Evolutionary conservation across 2,888 invertebrate genomes (phyloP).

Genomic region (Yponomeuta evonymella): DNA sequence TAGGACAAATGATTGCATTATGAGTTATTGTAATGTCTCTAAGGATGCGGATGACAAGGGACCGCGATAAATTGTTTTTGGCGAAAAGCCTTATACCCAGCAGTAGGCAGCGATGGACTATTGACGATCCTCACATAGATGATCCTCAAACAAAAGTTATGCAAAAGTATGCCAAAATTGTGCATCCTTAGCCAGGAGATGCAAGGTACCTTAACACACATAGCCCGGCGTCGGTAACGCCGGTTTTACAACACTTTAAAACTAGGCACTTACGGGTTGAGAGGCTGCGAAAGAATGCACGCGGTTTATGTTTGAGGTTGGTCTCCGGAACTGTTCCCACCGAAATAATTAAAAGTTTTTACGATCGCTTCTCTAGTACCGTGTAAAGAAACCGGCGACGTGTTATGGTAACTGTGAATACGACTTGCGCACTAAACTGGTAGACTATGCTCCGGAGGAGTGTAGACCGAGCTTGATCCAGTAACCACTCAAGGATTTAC

Average conservation of each 20-base stretch:
- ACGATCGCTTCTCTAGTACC: conserved; percentile 50
- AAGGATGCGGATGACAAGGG: no score
- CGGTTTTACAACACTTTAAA: conserved; percentile 68
- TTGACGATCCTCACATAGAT: no score
- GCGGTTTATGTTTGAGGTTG: conserved; percentile 58
- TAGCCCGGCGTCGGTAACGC: conserved; percentile 5
- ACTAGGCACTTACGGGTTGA: conserved; percentile 58
- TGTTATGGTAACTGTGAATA: conserved; percentile 29
- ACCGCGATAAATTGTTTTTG: no score
- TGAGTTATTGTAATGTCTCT: no score
- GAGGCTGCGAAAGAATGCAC: conserved; percentile 49
- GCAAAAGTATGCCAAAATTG: background rate
- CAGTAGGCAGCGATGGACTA: no score
- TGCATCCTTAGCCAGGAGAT: background rate
- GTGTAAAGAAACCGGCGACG: conserved; percentile 41
- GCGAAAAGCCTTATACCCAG: no score
- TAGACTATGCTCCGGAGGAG: no score
- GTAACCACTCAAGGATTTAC: no score
- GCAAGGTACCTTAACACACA: background rate
- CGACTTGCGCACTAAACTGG: conserved; percentile 31
- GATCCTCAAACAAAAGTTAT: background rate
- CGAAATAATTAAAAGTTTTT: conserved; percentile 73
- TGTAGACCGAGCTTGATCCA: no score
- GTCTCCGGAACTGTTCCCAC: conserved; percentile 52
- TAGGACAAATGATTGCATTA: no score